A percentile compares a stretch with the other conserved stretches of the same genome.
Conservation (phyloP, 2,888 invertebrate species). For the Chaetogeoica ovagalla region DNA sequence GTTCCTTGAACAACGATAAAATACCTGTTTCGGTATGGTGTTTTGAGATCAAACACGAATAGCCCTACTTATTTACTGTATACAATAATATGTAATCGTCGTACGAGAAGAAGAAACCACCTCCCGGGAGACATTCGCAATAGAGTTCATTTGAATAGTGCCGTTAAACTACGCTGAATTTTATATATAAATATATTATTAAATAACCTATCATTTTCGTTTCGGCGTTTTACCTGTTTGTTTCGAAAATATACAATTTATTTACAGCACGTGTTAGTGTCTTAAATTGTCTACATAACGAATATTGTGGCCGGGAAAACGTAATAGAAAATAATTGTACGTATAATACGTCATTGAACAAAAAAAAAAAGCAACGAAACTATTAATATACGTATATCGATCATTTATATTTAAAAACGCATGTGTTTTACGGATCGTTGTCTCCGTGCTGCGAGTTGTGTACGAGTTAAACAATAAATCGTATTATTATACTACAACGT, state of each 20-base stretch:
- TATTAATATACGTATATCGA: too few species aligned
- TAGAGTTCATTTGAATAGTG: background rate
- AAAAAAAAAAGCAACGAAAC: too few species aligned
- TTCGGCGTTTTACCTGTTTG: background rate
- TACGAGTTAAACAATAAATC: too few species aligned
- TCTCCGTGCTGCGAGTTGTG: too few species aligned
- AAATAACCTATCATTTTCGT: background rate
- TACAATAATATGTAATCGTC: background rate
- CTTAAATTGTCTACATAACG: background rate
- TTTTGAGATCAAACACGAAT: background rate
- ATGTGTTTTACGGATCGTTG: too few species aligned
- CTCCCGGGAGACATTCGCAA: background rate
- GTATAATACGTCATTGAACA: too few species aligned
- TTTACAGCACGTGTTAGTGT: background rate
- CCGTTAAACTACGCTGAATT: background rate
- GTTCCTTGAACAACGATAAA: slow-evolving; percentile 26
- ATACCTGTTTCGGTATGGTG: slow-evolving; percentile 12
- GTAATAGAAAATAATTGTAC: too few species aligned
- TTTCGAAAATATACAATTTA: background rate
- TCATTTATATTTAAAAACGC: too few species aligned
- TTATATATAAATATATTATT: slow-evolving; percentile 2
- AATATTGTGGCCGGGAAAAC: background rate
- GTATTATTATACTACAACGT: too few species aligned
- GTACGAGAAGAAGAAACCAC: background rate
- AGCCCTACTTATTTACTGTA: background rate